These are phyloP conservation scores for Galemys pyrenaicus DNA, from an alignment of 2,113 vertebrate species.

Conservation along the genomic window DNA sequence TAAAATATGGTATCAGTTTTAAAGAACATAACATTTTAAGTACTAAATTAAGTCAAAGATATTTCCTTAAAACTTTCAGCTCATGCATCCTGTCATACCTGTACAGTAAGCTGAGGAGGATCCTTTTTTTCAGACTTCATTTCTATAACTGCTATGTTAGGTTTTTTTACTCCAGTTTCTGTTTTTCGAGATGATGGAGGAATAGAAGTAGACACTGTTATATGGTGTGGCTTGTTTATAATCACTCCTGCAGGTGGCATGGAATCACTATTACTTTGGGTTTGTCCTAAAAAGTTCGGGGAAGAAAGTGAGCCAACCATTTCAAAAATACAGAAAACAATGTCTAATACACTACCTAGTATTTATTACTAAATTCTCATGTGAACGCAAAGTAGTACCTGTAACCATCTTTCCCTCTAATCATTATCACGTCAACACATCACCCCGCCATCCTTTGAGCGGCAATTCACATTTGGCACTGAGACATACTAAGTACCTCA, in stretches of 20 bases:
- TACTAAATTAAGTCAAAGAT: neutral
- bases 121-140: constrained; percentile 86
- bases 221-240: constrained; percentile 75
- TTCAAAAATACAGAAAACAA: constrained; percentile 26
- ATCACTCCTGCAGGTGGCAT: constrained; percentile 80
- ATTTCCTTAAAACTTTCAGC: neutral
- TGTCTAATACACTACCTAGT: neutral
- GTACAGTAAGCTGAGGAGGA: constrained; percentile 86
- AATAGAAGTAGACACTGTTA: constrained; percentile 85
- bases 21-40: neutral
- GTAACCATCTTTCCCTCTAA: neutral
- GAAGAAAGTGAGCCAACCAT: constrained; percentile 13
- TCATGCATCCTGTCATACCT: constrained; percentile 81
- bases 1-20: constrained; percentile 13
- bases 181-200: constrained; percentile 80
- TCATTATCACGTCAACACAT: neutral
- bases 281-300: constrained; percentile 86
- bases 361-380: neutral
- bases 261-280: constrained; percentile 82
- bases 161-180: constrained; percentile 74
- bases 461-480: neutral
- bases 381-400: neutral
- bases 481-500: neutral
- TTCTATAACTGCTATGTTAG: constrained; percentile 84
- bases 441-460: neutral